Evolutionary conservation across 2,113 vertebrate species (phyloP), one percentile per base, ranked within the genome.

Genomic region (Arvicanthis niloticus): DNA sequence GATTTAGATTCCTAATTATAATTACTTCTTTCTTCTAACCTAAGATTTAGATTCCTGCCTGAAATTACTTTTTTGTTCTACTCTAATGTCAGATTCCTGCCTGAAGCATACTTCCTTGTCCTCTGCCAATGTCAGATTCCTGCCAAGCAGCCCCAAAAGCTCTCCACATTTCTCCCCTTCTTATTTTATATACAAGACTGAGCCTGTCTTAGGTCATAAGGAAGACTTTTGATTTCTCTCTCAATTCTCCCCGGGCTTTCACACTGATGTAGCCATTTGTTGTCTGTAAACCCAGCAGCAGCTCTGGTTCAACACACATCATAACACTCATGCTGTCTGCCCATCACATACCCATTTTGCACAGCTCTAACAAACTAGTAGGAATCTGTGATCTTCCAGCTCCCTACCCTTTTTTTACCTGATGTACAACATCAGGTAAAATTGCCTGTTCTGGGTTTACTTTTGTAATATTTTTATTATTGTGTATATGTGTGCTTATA

Each of bases 281-380:
- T 9, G 8, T 60, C 26, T 45, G 4, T 19, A 29, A 7, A 5
- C 7, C 40, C 12, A 17, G 42, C 65, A n/a, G 68, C 75, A 56
- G 5, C n/a, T 58, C 37, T 0, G 19, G 42, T 22, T 42, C n/a
- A 15, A 0, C 3, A 7, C 7, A 1, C 42, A 3, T 21, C 42
- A 3, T 21, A 12, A 12, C 21, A 34, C 1, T 9, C 7, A 34
- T 53, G 6, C 26, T 45, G 8, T 0, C 7, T 3, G 8, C 29
- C 29, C 2, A 29, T 5, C 34, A 19, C 12, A 21, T 4, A 31
- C 40, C 78, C 19, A 45, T 31, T 29, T 21, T 76, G 53, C 3
- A 1, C 45, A 26, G 40, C 8, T 60, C 89, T 24, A 4, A 11
- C 29, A 77, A 13, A 42, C 78, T 73, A 48, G 29, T 48, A 53